These are phyloP conservation scores for Scomber colias DNA, from an alignment of 2,113 vertebrate species.

Conservation along the genomic window DNA sequence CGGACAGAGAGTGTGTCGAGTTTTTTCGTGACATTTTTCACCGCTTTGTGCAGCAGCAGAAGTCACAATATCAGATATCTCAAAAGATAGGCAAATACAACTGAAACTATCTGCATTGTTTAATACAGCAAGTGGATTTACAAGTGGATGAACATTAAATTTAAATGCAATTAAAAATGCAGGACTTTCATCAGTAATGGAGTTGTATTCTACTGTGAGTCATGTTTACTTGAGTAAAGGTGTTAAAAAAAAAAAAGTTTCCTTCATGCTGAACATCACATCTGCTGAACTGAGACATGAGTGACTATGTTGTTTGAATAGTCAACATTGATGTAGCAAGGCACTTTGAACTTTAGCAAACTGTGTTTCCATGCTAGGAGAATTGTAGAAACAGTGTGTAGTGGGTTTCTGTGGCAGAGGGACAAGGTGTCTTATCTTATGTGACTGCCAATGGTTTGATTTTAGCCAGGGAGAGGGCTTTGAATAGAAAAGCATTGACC, in stretches of 20 bases:
- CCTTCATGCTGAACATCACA: background rate
- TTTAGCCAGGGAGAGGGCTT: slow-evolving; percentile 68
- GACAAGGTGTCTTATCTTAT: slow-evolving; percentile 42
- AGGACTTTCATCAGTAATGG: background rate
- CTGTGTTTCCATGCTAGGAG: background rate
- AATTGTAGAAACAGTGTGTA: slow-evolving; percentile 27
- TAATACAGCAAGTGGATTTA: too few relatives aligned
- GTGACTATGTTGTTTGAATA: background rate
- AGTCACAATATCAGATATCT: too few relatives aligned
- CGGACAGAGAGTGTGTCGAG: background rate
- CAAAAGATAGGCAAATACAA: background rate
- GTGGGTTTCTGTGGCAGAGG: slow-evolving; percentile 54
- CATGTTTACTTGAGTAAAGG: too few relatives aligned
- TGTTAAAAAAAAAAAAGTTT: too few relatives aligned
- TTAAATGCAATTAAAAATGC: background rate
- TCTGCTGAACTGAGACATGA: background rate
- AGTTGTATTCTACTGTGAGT: background rate
- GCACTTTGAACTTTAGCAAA: background rate
- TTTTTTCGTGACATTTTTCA: background rate
- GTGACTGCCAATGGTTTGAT: slow-evolving; percentile 59
- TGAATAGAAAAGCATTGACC: slow-evolving; percentile 73
- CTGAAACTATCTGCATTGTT: background rate
- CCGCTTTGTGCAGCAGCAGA: background rate
- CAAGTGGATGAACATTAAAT: background rate
- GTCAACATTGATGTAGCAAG: background rate